Conservation (phyloP, 2,113 vertebrate genomes). For the Cyanoliseus patagonus region DNA sequence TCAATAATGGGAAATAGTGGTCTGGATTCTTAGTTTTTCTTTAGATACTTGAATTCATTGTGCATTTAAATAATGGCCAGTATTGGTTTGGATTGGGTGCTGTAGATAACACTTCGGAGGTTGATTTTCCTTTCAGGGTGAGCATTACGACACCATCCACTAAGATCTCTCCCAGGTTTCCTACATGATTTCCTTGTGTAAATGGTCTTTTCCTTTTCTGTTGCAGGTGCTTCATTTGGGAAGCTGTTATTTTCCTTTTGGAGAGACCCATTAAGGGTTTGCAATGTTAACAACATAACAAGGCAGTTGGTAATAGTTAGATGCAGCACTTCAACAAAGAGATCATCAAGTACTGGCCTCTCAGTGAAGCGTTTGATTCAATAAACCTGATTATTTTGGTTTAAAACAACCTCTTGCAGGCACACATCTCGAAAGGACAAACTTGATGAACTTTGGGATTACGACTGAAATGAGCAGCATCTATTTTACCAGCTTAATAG, state of each 20-base stretch:
- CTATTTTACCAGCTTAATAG: too few species aligned
- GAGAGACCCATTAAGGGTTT: background rate
- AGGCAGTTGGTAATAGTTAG: fast-evolving
- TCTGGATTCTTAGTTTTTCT: background rate
- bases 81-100: too few species aligned
- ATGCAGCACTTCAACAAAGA: background rate
- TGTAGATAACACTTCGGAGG: background rate
- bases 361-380: background rate
- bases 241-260: background rate
- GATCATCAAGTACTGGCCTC: background rate
- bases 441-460: background rate
- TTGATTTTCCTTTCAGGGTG: background rate
- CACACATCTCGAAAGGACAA: background rate
- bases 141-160: background rate
- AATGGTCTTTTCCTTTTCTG: background rate
- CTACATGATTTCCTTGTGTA: background rate
- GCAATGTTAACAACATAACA: background rate
- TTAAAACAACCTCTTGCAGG: background rate
- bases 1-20: background rate
- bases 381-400: background rate
- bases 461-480: background rate
- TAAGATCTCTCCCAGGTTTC: background rate
- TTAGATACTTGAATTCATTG: background rate
- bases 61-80: background rate
- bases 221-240: background rate